Base-by-base conservation (phyloP, 2,113 vertebrate genomes). In the Burhinus oedicnemus region DNA sequence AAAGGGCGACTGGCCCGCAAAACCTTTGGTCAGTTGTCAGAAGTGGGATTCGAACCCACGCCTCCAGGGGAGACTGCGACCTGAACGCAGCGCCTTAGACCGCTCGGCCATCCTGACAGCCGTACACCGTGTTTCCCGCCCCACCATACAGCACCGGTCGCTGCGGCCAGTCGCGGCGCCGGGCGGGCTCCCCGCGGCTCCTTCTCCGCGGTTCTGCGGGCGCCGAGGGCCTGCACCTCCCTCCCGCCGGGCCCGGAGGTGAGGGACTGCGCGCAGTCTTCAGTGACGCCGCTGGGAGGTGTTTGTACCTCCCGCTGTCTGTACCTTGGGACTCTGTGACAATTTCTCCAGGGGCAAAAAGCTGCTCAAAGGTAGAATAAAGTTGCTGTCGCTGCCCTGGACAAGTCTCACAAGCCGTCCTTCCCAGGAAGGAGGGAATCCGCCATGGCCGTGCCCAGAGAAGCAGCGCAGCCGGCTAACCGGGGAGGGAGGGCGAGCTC, bases 1-100 rank as follows among this genome's bases (percentile, higher is more conserved):
- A 34, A 42, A 22, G 7, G 2, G 2, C 17, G 6, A 7, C 5
- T 4, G 1, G 1, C 2, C 11, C 16, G 19, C 25, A 22, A 52
- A 52, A 52, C 0, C 8, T 0, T 0, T 5, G 6, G 2, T 3
- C 0, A 2, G 0, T 32, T 98, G 97, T 98, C 98, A 98, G 98
- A 95, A 98, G 98, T 97, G 97, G 97, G 98, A 98, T 98, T 98
- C 97, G 98, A 98, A 98, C 97, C 97, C 97, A 95, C 91, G 91
- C 92, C 95, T 97, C 97, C 95, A 98, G 95, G 52, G 96, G 97
- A 98, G 98, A 97, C 98, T 98, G 98, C 96, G 96, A 97, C 98
- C 98, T 98, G 97, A 98, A 98, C 97, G 96, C 98, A 98, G 98
- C 97, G 96, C 98, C 71, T 74, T 74, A 74, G 71, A 74, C 71